A percentile compares a stretch with the other conserved stretches of the same genome.
Conservation (phyloP, 2,113 vertebrate species). For the Erythrolamprus reginae region DNA sequence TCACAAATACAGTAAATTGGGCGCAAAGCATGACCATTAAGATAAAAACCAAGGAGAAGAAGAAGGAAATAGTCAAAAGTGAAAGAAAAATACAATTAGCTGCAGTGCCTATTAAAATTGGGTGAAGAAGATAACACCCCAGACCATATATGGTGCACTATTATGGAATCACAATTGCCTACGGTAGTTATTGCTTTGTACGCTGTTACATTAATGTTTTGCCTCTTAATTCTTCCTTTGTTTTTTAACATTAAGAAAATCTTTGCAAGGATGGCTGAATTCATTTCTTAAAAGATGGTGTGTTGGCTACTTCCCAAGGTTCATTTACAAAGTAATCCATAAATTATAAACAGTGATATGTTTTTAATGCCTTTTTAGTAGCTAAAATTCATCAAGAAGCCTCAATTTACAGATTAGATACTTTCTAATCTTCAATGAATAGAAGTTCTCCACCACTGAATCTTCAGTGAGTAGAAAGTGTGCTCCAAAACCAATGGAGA, state of each 20-base stretch:
- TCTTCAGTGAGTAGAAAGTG: not conserved
- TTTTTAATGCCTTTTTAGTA: not conserved
- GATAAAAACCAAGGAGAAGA: not conserved
- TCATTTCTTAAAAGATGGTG: not conserved
- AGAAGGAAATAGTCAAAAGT: not conserved
- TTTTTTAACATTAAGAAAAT: not conserved
- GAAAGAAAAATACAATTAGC: not conserved
- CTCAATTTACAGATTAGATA: not conserved
- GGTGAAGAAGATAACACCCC: not conserved
- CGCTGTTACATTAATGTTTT: not conserved
- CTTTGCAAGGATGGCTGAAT: not conserved
- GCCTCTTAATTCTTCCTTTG: not conserved
- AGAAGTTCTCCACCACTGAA: not conserved
- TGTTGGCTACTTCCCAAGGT: not conserved
- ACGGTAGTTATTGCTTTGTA: not conserved
- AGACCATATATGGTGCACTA: not conserved
- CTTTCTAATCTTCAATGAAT: not conserved
- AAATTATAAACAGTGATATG: not conserved
- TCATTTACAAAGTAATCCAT: not conserved
- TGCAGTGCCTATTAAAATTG: not conserved
- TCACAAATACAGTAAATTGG: constrained; percentile 9
- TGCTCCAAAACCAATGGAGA: not conserved
- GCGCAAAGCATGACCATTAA: constrained; percentile 2
- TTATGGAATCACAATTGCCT: not conserved
- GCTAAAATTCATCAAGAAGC: not conserved